Evolutionary conservation across 1,140 invertebrate species (phyloP).

Genomic region (Odontomachus brunneus): DNA sequence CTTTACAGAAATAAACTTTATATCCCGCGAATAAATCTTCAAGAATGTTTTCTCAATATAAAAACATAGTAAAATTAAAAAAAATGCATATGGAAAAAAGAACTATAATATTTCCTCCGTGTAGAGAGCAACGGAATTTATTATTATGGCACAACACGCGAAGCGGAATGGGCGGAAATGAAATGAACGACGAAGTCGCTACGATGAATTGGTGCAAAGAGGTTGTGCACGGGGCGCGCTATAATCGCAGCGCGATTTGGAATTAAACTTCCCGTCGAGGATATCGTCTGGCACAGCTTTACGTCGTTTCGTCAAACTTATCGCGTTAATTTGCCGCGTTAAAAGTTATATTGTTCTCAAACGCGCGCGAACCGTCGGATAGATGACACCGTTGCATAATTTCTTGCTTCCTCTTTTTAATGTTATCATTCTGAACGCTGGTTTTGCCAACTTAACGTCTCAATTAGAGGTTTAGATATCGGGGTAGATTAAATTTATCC

Average conservation of each 20-base stretch:
- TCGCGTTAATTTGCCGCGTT: not conserved
- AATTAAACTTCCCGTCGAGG: not conserved
- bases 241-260: not conserved
- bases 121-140: no score
- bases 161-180: not conserved
- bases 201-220: not conserved
- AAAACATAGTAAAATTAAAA: no score
- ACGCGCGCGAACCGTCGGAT: no score
- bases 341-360: not conserved
- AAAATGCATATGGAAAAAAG: no score
- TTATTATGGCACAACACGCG: not conserved
- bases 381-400: not conserved
- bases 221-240: not conserved
- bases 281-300: not conserved
- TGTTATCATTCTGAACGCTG: not conserved
- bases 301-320: not conserved
- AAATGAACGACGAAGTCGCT: not conserved
- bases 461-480: conserved; percentile 18
- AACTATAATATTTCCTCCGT: no score
- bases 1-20: no score
- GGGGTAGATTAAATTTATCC: conserved; percentile 24
- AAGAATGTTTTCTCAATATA: no score
- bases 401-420: not conserved
- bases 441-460: not conserved
- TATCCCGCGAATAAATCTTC: no score